Evolutionary conservation across 2,888 invertebrate genomes (phyloP), one percentile per base, ranked within the genome.

Genomic region (Galeruca laticollis): DNA sequence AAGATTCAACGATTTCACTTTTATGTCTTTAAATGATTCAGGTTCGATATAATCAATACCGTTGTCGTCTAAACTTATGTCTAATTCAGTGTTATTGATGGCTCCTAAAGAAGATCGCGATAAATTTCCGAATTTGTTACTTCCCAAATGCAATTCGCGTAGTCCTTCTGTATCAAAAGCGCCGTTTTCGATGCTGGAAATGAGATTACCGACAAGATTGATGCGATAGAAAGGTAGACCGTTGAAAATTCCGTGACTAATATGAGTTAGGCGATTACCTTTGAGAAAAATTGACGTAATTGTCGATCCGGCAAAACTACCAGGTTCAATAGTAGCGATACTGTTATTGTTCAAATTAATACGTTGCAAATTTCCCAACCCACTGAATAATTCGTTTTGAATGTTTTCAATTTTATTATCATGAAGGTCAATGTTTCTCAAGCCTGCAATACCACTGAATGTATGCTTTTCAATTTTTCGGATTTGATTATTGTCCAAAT

Each of bases 71-170:
- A 56, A 18, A 56, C 56, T 56, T 10, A 56, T 33, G 9, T 33
- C 31, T 33, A 56, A 31, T 11, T 33, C 15, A 33, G 4, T 18
- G 4, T 33, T 33, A 11, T 56, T 18, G 8, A 56, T 31, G 8
- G 15, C 15, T 15, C 56, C 56, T 33, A 56, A 9, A 15, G 56
- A 33, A 8, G n/a, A 4, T 6, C 2, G 2, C 2, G 13, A 33
- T 2, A 56, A 33, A 35, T 56, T 15, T 5, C 56, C 56, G 13
- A 56, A 3, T 33, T 56, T 56, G 10, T 56, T 56, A 31, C 56
- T 15, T 2, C 56, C 56, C 8, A 56, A 33, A 15, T 35, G 8
- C 4, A 56, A 35, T 1, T 31, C 15, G 8, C 18, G 18, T 15
- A 57, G 13, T 18, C 10, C 10, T 11, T n/a, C 5, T 3, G 18